phyloP scores from a whole-genome alignment of 2,888 invertebrate species.

The Conops quadrifasciatus region DNA sequence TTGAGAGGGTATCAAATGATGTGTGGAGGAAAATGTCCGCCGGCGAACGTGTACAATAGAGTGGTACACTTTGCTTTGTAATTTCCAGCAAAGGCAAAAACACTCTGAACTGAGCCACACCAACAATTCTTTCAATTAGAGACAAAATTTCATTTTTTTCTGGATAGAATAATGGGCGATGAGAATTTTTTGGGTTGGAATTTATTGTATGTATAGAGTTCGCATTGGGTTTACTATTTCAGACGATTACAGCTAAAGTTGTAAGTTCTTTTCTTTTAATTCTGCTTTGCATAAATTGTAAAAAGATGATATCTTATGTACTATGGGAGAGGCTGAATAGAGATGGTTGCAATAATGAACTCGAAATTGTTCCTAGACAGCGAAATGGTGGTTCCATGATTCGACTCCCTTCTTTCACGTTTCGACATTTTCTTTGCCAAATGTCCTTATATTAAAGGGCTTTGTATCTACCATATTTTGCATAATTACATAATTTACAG shows the following conservation, averaged over 20 bases:
- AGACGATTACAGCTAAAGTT: conserved; percentile 38
- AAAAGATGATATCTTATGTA: too few species aligned
- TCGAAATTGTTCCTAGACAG: too few species aligned
- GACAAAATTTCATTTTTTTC: conserved; percentile 10
- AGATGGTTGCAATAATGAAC: too few species aligned
- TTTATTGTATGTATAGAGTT: conserved; percentile 4
- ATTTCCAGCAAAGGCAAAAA: background rate
- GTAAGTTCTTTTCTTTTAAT: conserved; percentile 17
- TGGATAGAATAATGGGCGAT: conserved; percentile 8
- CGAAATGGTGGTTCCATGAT: too few species aligned
- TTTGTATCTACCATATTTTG: too few species aligned
- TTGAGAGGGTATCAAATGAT: background rate
- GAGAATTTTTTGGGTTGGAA: conserved; percentile 13
- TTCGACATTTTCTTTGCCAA: too few species aligned
- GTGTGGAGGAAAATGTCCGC: background rate
- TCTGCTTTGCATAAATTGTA: background rate
- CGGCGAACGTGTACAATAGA: conserved; percentile 2
- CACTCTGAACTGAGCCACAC: background rate
- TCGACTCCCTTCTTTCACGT: too few species aligned
- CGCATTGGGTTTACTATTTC: background rate
- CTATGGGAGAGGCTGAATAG: too few species aligned
- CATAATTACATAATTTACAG: too few species aligned
- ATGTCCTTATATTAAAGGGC: too few species aligned
- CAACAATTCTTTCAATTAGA: conserved; percentile 7
- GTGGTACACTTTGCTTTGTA: conserved; percentile 12